Base-by-base conservation (phyloP, 2,797 vertebrate genomes). In the Vipera latastei region DNA sequence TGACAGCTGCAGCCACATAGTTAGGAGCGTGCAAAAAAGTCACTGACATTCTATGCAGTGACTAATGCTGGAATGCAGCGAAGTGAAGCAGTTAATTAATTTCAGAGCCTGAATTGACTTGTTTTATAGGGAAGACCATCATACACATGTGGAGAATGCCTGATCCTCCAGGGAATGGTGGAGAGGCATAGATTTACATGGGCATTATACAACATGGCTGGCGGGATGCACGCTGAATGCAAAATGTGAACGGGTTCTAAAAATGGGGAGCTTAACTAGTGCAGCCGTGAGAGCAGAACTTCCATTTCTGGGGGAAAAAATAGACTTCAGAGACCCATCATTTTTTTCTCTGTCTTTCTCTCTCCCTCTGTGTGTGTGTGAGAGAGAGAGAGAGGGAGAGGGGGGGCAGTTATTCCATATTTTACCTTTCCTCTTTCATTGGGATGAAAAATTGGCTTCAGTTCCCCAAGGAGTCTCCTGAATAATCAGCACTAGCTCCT, bases 201-300 rank as follows among this genome's bases (percentile, higher is more conserved):
- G 38, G 89, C 91, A 86, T 60, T 86, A 73, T 78, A 38, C 55
- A 88, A n/a, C 18, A 16, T 6, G 28, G 26, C 61, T 38, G 87
- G 89, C 91, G 55, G 93, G 57, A 28, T 56, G 92, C 53, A 78
- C 0, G 32, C 59, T 89, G 96, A 95, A 96, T 94, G 94, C 0
- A 93, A 95, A 94, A 69, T n/a, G 59, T 16, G 8, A 59, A 20
- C 4, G 0, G 16, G 16, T 44, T 51, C 38, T 5, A 28, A 7
- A n/a, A 89, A 89, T 6, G 0, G 20, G 9, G 38, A 83, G 14
- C 25, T 13, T 28, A 60, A 83, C 38, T 26, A 61, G 38, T 4
- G 38, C 38, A 26, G 38, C 20, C 61, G 32, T 44, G 8, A 83
- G 73, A 83, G 73, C 20, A 48, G 38, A 44, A 48, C n/a, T 48